Evolutionary conservation across 2,113 vertebrate genomes (phyloP), one percentile per base, ranked within the genome.

Genomic region (Myanophis thanlyinensis): DNA sequence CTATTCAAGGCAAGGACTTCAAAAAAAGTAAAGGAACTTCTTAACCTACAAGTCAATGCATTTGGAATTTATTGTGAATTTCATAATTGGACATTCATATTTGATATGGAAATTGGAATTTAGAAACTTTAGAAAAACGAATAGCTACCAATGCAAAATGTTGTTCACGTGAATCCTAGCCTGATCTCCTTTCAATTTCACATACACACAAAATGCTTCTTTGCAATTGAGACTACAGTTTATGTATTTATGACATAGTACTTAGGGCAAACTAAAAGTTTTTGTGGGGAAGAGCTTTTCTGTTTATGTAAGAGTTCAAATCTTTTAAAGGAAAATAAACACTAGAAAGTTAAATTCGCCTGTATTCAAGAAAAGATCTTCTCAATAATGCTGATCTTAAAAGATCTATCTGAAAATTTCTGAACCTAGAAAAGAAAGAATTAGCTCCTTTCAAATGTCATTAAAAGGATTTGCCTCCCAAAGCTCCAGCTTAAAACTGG

Each of bases 21-120:
- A 96, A 97, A 97, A 59, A 27, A 59, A 56, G 92, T 95, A 97
- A 80, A 96, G 96, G 96, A 97, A 96, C 95, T 97, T 96, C 93
- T 93, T 95, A 96, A 97, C 97, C 90, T 93, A 96, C 53, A 93
- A 96, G 94, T 95, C 87, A 97, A 96, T 92, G 94, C 30, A 96
- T 47, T 94, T 93, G 88, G 95, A 95, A 93, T 92, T 95, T 93
- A 95, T 89, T 85, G 95, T 23, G n/a, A 97, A 97, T 96, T 97
- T 98, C 67, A 97, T 93, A 96, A 92, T 53, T 96, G 89, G 90
- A 91, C 15, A 96, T 97, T 97, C 95, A 96, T 93, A 94, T 93
- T 95, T 97, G 94, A 89, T 67, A 91, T 2, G 67, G 59, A 92
- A 84, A 94, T 93, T 46, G 94, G 86, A 96, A 94, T 90, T 94